Evolutionary conservation across 2,113 vertebrate genomes (phyloP), one percentile per base, ranked within the genome.

Genomic region (Campylomormyrus tamandua): DNA sequence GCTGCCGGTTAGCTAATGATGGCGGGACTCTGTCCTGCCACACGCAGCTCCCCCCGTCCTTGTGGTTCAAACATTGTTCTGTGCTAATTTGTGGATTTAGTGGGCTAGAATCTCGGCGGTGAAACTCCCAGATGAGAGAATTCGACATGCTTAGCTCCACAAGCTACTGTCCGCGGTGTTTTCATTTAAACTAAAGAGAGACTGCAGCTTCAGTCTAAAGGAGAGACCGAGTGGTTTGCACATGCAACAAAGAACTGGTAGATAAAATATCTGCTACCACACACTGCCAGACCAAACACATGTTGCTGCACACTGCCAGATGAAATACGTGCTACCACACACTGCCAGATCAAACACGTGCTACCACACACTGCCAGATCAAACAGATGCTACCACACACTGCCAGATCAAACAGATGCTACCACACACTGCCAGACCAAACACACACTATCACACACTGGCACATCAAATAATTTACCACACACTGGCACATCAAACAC

Each of bases 61-160:
- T 53, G 50, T 17, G 49, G 10, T 53, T 53, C 31, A 52, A 50
- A 87, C 13, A 53, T 35, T 39, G 8, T 52, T 53, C 21, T 31
- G 85, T n/a, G 49, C 85, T 87, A 87, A 87, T 87, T 87, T 52
- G 85, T 53, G 50, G 48, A 39, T 87, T 86, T 48, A 50, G 27
- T n/a, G 85, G 35, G 49, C 48, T 39, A 27, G 39, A 49, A 52
- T 45, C 35, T 35, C 17, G 15, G 15, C 35, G 74, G 13, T 42
- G 35, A 80, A 80, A 19, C 74, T 80, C 35, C 31, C 74, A 80
- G 35, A 80, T 80, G 74, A 80, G 35, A 39, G 74, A 80, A 42
- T 19, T 15, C 74, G 2, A 42, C 35, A 80, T 42, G 35, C 74
- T 80, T 80, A 80, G 42, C 74, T 80, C 35, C 31, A 42, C 74